phyloP scores from a whole-genome alignment of 2,113 vertebrate species.

The Regulus satrapa region DNA sequence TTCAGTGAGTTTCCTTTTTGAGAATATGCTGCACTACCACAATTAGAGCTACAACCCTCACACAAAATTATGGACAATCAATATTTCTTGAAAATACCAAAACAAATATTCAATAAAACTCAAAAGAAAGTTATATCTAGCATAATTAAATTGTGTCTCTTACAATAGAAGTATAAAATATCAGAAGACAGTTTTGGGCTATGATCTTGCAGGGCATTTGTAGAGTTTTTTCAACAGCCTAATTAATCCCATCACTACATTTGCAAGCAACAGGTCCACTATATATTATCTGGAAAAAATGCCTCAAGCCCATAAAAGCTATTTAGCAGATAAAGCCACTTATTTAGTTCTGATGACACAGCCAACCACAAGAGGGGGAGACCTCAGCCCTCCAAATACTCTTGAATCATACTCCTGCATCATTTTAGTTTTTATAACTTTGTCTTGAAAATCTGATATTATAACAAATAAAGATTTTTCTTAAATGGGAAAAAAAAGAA shows the following conservation, averaged over 20 bases:
- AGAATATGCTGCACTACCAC: neutral
- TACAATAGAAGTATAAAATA: neutral
- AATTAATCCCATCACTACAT: neutral
- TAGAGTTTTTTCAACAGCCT: neutral
- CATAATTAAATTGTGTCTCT: neutral
- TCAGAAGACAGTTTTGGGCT: neutral
- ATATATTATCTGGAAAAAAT: neutral
- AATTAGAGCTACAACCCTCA: neutral
- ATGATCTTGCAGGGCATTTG: neutral
- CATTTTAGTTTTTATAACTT: neutral
- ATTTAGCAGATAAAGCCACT: neutral
- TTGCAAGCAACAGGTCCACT: neutral
- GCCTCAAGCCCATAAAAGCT: neutral
- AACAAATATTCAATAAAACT: neutral
- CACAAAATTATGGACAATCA: neutral
- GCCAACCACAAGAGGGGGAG: neutral
- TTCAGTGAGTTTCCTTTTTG: neutral
- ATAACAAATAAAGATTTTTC: neutral
- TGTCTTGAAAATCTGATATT: neutral
- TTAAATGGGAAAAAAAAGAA: neutral
- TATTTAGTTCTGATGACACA: neutral
- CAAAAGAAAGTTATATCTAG: neutral
- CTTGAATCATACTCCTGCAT: neutral
- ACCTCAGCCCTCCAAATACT: neutral
- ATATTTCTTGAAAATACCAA: neutral